Base-by-base conservation (phyloP, 2,888 invertebrate genomes). In the Anoncus sp. region DNA sequence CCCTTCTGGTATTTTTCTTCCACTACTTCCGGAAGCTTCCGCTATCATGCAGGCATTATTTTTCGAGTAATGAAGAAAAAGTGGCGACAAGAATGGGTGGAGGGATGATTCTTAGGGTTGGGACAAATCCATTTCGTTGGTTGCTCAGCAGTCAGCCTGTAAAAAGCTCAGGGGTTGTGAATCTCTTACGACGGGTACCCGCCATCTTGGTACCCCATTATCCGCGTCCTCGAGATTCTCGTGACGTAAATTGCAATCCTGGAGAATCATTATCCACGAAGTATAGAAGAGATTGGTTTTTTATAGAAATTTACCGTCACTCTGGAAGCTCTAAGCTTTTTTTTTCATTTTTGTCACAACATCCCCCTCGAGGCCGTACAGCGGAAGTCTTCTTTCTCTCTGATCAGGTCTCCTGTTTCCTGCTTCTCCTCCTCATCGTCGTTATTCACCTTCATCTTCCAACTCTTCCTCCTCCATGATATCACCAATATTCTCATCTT, bases 231-330 rank as follows among this genome's bases (percentile, higher is more conserved):
- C 16, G 38, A 6, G 31, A 55, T 45, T 57, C 45, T 77, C 69
- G 51, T 67, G 63, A 73, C 60, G 80, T 67, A 79, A 81, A 81
- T 80, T 79, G 80, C 73, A 77, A 85, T 85, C 80, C 77, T 79
- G 63, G 81, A 80, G 80, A 84, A 84, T 81, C 81, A 81, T 83
- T 83, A 86, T 81, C 81, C 77, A 73, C 77, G 81, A 80, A 83
- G 72, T 49, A 49, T 67, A 67, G 65, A 53, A 77, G 73, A 86
- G 84, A 86, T 86, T 86, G 86, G 84, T 80, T 85, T 83, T 83
- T 81, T 81, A 83, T 69, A 86, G 78, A 77, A 83, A 84, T 83
- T 84, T 82, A 76, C 77, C 76, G 78, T 77, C 38, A 43, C 53
- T 72, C 22, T 16, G 24, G 31, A 72, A 62, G 22, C 20, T 40